These are phyloP conservation scores for Aphelocoma californica DNA, from an alignment of 2,797 vertebrate genomes.

Conservation along the genomic window DNA sequence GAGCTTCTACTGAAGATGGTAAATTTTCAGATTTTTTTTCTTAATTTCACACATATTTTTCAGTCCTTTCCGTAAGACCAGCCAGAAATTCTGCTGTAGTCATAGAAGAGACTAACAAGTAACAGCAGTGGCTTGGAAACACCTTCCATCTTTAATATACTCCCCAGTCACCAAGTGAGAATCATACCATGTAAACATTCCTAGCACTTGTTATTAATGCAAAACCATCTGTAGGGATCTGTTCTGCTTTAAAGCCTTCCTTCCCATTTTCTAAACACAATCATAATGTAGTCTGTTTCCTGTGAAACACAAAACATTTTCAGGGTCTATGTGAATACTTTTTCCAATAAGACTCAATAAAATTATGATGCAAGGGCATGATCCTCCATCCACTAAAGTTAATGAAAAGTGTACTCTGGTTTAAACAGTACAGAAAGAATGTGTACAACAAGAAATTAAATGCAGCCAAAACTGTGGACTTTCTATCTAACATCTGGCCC, in stretches of 20 bases:
- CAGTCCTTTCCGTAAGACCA: background rate
- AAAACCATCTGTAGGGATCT: background rate
- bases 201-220: background rate
- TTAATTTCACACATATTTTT: slow-evolving; percentile 12
- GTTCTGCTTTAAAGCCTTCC: background rate
- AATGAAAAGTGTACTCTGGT: background rate
- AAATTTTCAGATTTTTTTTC: slow-evolving; percentile 23
- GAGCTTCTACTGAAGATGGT: slow-evolving; percentile 16
- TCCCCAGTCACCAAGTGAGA: background rate
- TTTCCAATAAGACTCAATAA: background rate
- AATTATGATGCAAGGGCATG: background rate
- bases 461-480: background rate
- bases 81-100: background rate
- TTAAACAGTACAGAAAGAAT: background rate
- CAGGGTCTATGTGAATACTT: background rate
- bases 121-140: slow-evolving; percentile 17
- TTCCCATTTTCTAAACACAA: background rate
- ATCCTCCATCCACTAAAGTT: background rate
- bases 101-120: background rate
- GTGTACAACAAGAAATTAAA: background rate
- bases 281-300: background rate
- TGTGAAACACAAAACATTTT: background rate
- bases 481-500: background rate
- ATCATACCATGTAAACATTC: background rate
- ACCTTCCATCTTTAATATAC: background rate